Base-by-base conservation (phyloP, 1,140 invertebrate species). In the Zaprionus ghesquierei region DNA sequence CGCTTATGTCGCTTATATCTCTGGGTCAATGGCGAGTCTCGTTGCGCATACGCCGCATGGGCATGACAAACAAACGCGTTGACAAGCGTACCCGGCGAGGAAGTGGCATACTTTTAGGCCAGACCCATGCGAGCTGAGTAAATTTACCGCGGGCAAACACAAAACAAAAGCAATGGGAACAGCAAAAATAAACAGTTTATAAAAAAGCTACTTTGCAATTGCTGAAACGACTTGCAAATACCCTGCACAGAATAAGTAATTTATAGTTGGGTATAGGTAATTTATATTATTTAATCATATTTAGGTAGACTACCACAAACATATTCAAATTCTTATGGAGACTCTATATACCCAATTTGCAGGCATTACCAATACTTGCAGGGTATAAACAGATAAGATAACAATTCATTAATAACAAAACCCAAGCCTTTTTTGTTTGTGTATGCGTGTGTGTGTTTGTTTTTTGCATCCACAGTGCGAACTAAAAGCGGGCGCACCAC, bases 91-190 rank as follows among this genome's bases (percentile, higher is more conserved):
- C 51, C 10, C 10, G 4, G 23, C 10, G 50, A 69, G 22, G 23
- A 46, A 46, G 12, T 69, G 79, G 82, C 79, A 87, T 87, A 87
- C 82, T 87, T 87, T 87, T 87, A 79, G 82, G 82, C 84, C 65
- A 69, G 56, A 33, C 64, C 35, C n/a, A n/a, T 41, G 0, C 53
- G 64, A 54, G 75, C 63, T 73, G 65, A 79, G 66, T 38, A 82
- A 82, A 85, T 85, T 75, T 77, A 49, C 44, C 8, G 9, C 70
- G 60, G 23, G n/a, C 73, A 80, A 78, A 58, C 65, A 41, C 6
- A 15, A 41, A 22, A 5, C 56, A 56, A 59, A 53, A 38, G 50
- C 20, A 60, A 60, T 15, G 41, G 69, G 46, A 61, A 13, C 25
- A 61, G 50, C 49, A 38, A 31, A 18, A 65, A 49, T n/a, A 60